Evolutionary conservation across 1,140 invertebrate genomes (phyloP), one percentile per base, ranked within the genome.

Genomic region (Procambarus virginalis): DNA sequence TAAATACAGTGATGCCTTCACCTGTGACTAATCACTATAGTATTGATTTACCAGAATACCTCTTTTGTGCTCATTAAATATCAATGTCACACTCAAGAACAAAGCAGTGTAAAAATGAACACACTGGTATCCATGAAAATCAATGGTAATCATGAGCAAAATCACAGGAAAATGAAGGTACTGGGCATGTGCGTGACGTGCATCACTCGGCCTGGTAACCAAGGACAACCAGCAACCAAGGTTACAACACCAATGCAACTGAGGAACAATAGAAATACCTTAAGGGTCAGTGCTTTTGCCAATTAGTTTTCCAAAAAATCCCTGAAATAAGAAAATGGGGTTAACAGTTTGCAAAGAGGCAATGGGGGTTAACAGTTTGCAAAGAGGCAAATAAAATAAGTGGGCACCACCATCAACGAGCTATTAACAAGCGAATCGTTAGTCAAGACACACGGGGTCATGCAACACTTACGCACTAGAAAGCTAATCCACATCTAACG

Each of bases 211-310:
- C 78, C 86, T 51, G 79, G 48, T 49, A 45, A n/a, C 60, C 60
- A 17, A 17, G 51, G 86, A 51, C 34, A 84, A 55, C 73, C 80
- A 70, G 87, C 80, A 84, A 84, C 88, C 88, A 84, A 89, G 48
- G 76, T 84, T 82, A 89, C 88, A 89, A 89, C 88, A 89, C 81
- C 88, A 89, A 89, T 89, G 81, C 76, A 89, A 89, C 88, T 89
- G 46, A 89, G 75, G 88, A 84, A 84, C 73, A 89, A 89, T 83
- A 45, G 82, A 89, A 89, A 89, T 89, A 89, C 88, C 88, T 89
- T 89, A 89, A 89, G 75, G 88, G 88, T 89, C 88, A 84, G 88
- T 78, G 88, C 88, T 89, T 89, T 89, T 78, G 79, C 88, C 88
- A 55, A 89, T 89, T 76, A 89, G 88, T 89, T 89, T 89, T 78